Evolutionary conservation across 2,113 vertebrate genomes (phyloP), one percentile per base, ranked within the genome.

Genomic region (Craseonycteris thonglongyai): DNA sequence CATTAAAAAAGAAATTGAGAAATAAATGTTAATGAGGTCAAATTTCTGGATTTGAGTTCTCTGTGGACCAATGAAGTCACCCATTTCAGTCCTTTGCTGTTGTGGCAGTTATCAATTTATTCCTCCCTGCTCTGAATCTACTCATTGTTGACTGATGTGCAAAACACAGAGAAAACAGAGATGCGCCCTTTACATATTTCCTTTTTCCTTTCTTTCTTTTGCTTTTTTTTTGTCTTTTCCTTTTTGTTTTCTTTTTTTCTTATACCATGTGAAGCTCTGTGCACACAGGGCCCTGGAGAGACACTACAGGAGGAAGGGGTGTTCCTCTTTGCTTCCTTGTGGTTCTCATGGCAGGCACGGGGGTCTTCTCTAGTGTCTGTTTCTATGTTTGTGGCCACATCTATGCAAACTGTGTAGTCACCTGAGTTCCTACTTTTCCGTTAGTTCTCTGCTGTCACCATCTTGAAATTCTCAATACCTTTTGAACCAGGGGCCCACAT

Each of bases 11-110:
- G 47, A 42, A 56, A n/a, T 74, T 58, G 38, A 94, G 58, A 85
- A 88, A 80, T 84, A 92, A 40, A 33, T 72, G n/a, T 78, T 63
- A n/a, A 49, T 71, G 40, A 91, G 65, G 18, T 84, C n/a, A 71
- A 51, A 69, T 92, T 82, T 90, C 26, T 94, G 42, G 61, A 58
- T 87, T 65, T 90, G n/a, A 79, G 30, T 69, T 93, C 75, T 26
- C 0, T 38, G 7, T n/a, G 10, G 47, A 11, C 24, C 63, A 74
- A 26, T 68, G 51, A 40, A 38, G 49, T 90, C 56, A 90, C 35
- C n/a, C 35, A 68, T 45, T 80, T 13, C 30, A 42, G 51, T 69
- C n/a, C 84, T 90, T 84, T 76, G 78, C 75, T 42, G 56, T 49
- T 42, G n/a, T 84, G 42, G 33, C 21, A 51, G 22, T 49, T 84